Base-by-base conservation (phyloP, 2,113 vertebrate genomes). In the Coptodon bakossiorum region DNA sequence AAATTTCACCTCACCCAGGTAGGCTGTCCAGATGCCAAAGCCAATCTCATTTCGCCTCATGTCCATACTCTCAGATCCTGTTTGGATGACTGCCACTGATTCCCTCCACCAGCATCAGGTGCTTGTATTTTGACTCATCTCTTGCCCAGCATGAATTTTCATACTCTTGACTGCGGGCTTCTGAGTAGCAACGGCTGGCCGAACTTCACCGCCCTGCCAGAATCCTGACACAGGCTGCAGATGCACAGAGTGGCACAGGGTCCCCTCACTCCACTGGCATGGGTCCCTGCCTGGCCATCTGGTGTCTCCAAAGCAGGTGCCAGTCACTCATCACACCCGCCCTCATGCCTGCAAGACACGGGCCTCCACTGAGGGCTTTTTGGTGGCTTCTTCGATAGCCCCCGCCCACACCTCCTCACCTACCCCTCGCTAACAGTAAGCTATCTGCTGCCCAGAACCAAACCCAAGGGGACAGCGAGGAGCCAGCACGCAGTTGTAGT, bases 261-360 rank as follows among this genome's bases (percentile, higher is more conserved):
- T 94, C 94, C 93, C 89, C 81, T 91, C 91, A 94, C 91, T 89
- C 87, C 34, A n/a, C 90, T 92, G 94, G 91, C 95, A 90, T 24
- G 24, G 89, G 84, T 82, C 89, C 86, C 86, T 10, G 82, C 94
- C 93, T 43, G 61, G 88, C 96, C 96, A 97, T 97, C 96, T 96
- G 96, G 85, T 90, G 84, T 90, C 85, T 87, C 88, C 11, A 81
- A 80, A 93, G 91, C 90, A 94, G 92, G 91, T 95, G 96, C 95
- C 96, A 96, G 91, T 96, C 96, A 94, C 84, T 90, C 94, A 53
- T 89, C 86, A 57, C 81, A 45, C 79, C 86, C 78, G 27, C 84
- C 78, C 53, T 38, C 81, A 71, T 31, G 89, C 82, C 68, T 88
- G 82, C 53, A 82, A 90, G 81, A 90, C 80, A 63, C 9, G 50